Conservation (phyloP, 2,113 vertebrate species). For the Atractosteus spatula region DNA sequence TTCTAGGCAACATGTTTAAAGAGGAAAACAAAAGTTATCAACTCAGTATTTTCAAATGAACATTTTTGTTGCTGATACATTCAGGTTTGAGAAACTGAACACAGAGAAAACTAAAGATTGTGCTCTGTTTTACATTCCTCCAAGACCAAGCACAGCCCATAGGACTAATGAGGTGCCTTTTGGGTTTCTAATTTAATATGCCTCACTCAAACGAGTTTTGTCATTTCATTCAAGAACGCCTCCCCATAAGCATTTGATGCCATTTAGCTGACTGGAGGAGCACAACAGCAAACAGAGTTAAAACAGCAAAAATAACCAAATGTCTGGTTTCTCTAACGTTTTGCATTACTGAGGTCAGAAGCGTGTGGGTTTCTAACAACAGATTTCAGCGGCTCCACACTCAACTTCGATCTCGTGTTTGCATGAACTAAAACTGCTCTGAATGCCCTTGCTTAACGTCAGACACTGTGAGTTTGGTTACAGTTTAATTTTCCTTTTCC, state of each 20-base stretch:
- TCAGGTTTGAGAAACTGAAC: too few species aligned
- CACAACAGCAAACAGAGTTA: slow-evolving; percentile 27
- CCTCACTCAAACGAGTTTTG: slow-evolving; percentile 3
- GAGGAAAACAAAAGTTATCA: too few species aligned
- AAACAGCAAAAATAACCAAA: slow-evolving; percentile 35
- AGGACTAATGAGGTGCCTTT: too few species aligned
- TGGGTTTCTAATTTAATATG: too few species aligned
- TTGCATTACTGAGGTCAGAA: slow-evolving; percentile 25
- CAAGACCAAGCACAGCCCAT: too few species aligned
- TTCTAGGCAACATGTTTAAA: too few species aligned
- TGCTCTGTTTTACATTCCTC: too few species aligned
- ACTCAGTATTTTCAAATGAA: too few species aligned
- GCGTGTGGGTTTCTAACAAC: not conserved
- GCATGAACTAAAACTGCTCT: not conserved
- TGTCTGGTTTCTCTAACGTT: slow-evolving; percentile 33
- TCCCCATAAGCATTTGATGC: slow-evolving; percentile 26
- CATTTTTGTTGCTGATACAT: too few species aligned
- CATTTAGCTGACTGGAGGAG: slow-evolving; percentile 32
- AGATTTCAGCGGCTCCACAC: not conserved
- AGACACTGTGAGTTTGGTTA: not conserved
- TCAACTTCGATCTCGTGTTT: not conserved
- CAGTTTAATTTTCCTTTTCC: not conserved
- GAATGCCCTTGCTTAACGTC: not conserved
- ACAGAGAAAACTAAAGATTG: too few species aligned
- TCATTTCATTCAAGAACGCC: slow-evolving; percentile 33